A percentile compares a stretch with the other conserved stretches of the same genome.
These are phyloP conservation scores for Ypsolopha sequella DNA, from an alignment of 2,888 invertebrate species.

Conservation along the genomic window DNA sequence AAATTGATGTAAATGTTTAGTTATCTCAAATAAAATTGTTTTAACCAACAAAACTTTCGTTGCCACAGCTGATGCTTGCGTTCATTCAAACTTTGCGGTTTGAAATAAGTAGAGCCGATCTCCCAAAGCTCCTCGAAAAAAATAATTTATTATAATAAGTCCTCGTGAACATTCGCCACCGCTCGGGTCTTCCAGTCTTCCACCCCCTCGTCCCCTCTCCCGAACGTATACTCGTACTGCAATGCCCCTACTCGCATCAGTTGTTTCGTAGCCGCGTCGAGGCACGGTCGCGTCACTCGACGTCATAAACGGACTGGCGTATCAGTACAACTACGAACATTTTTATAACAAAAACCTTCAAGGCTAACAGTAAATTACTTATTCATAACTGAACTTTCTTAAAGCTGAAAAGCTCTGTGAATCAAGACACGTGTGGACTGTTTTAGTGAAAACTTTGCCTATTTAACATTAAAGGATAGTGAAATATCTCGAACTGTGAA, in stretches of 20 bases:
- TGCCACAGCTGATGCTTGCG: slow-evolving; percentile 36
- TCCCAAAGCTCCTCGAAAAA: slow-evolving; percentile 58
- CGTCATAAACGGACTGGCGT: slow-evolving; percentile 50
- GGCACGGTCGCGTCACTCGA: slow-evolving; percentile 61
- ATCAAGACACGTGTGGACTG: slow-evolving; percentile 26
- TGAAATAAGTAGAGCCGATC: slow-evolving; percentile 43
- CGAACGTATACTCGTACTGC: slow-evolving; percentile 54
- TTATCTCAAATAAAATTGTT: too few species aligned
- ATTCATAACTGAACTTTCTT: too few species aligned
- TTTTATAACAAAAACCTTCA: neutral
- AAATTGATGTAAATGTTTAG: too few species aligned
- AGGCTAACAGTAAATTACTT: neutral
- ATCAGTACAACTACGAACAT: slow-evolving; percentile 48
- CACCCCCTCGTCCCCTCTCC: slow-evolving; percentile 38
- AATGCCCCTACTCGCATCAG: slow-evolving; percentile 55
- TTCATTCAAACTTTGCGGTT: slow-evolving; percentile 53
- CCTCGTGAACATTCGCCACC: slow-evolving; percentile 64
- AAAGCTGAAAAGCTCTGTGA: neutral
- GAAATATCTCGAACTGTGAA: slow-evolving; percentile 21
- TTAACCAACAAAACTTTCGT: slow-evolving; percentile 13
- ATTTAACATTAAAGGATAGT: slow-evolving; percentile 13
- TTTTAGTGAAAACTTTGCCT: slow-evolving; percentile 30
- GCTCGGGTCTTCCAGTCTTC: slow-evolving; percentile 57
- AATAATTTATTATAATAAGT: slow-evolving; percentile 67
- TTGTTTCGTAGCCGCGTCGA: slow-evolving; percentile 60